phyloP scores from a whole-genome alignment of 2,113 vertebrate genomes.

The Takifugu bimaculatus region DNA sequence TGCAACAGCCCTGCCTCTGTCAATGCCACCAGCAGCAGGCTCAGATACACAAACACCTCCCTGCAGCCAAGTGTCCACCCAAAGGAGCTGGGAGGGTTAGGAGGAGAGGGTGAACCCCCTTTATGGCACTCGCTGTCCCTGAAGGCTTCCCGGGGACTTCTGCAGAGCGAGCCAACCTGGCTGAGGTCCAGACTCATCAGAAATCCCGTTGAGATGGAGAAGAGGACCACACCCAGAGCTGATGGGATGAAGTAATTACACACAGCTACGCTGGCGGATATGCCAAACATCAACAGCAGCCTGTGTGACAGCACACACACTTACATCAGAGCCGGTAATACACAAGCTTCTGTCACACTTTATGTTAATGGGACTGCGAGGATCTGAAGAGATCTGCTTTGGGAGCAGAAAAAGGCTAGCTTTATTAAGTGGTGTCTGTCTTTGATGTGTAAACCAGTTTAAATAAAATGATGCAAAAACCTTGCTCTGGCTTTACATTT shows the following conservation, averaged over 20 bases:
- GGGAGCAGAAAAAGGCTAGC: no score
- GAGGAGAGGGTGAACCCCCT: constrained; percentile 34
- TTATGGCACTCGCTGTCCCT: constrained; percentile 58
- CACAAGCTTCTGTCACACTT: constrained; percentile 13
- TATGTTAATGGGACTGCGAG: background rate
- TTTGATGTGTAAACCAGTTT: no score
- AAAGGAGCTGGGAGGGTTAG: constrained; percentile 40
- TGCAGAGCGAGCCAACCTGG: constrained; percentile 76
- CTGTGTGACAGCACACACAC: constrained; percentile 64
- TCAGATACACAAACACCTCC: constrained; percentile 78
- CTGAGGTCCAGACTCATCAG: constrained; percentile 90
- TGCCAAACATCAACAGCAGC: constrained; percentile 87
- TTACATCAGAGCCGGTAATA: constrained; percentile 10
- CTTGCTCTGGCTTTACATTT: no score
- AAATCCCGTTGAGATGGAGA: constrained; percentile 89
- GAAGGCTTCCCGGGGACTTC: constrained; percentile 55
- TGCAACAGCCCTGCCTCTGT: constrained; percentile 85
- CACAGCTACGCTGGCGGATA: constrained; percentile 80
- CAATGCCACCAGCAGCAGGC: constrained; percentile 77
- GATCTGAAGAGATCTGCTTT: background rate
- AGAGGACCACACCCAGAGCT: constrained; percentile 85
- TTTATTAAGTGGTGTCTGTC: no score
- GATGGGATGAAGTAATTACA: constrained; percentile 90
- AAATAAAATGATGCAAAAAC: no score
- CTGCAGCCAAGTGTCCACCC: constrained; percentile 77